Percentiles rank a stretch among this genome's conserved stretches.
Evolutionary conservation across 2,113 vertebrate species (phyloP).

Genomic region (Puffinus mauretanicus): DNA sequence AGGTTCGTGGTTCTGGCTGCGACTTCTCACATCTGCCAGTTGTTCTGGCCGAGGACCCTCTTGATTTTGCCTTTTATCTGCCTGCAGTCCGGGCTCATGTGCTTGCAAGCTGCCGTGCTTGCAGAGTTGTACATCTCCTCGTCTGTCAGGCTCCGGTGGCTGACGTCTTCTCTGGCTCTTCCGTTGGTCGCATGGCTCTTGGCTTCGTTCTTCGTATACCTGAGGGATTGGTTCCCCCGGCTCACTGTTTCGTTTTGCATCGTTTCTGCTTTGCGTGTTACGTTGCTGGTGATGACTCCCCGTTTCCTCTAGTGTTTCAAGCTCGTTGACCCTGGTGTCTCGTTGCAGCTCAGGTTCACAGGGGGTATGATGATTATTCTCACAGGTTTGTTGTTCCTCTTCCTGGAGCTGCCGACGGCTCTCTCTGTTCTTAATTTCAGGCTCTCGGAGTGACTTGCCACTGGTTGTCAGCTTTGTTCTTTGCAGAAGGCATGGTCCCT

Average conservation of each 20-base stretch:
- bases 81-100: neutral
- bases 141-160: neutral
- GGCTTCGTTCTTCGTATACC: neutral
- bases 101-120: no score
- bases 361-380: rapidly evolving
- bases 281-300: neutral
- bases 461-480: neutral
- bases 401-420: neutral
- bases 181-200: rapidly evolving
- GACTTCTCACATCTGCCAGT: neutral
- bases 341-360: neutral
- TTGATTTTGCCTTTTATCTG: neutral
- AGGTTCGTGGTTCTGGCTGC: neutral
- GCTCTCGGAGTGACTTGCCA: neutral
- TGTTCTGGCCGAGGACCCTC: neutral
- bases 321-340: neutral
- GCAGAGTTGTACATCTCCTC: rapidly evolving
- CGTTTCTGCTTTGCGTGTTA: rapidly evolving
- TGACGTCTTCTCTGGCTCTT: neutral
- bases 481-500: constrained; percentile 8
- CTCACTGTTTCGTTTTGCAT: rapidly evolving
- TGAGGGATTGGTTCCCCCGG: rapidly evolving
- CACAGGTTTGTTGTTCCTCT: rapidly evolving
- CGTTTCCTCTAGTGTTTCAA: rapidly evolving
- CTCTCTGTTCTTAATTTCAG: neutral